These are phyloP conservation scores for Nesidiocoris tenuis DNA, from an alignment of 2,888 invertebrate genomes.

Conservation along the genomic window DNA sequence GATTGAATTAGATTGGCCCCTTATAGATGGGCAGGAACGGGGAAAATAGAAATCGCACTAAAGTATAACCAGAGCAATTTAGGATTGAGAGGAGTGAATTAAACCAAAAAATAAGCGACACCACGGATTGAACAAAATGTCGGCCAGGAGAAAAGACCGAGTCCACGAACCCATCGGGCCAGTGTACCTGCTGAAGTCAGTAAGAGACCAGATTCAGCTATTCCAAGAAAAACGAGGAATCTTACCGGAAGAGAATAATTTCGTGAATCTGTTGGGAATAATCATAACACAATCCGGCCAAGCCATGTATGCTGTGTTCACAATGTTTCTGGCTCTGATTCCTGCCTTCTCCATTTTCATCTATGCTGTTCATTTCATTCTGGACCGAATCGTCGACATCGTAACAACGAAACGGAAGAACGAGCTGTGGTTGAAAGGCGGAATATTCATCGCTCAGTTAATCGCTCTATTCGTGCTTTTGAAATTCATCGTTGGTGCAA, in stretches of 20 bases:
- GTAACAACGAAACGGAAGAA: constrained; percentile 41
- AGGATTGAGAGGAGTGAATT: too few species aligned
- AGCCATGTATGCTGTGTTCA: constrained; percentile 47
- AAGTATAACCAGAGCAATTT: too few species aligned
- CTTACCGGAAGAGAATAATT: constrained; percentile 47
- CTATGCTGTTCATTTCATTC: constrained; percentile 44
- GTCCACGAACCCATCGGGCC: constrained; percentile 44
- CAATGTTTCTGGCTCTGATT: constrained; percentile 47
- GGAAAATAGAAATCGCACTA: too few species aligned
- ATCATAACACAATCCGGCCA: constrained; percentile 46
- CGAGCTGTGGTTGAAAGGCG: constrained; percentile 44
- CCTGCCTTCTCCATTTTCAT: constrained; percentile 46
- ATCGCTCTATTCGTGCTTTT: constrained; percentile 42
- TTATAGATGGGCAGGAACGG: too few species aligned
- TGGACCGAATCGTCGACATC: constrained; percentile 46
- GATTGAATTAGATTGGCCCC: too few species aligned
- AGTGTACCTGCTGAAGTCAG: constrained; percentile 44
- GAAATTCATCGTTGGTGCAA: constrained; percentile 41
- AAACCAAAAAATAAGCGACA: too few species aligned
- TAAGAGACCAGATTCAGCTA: constrained; percentile 45
- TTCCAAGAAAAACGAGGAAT: constrained; percentile 47
- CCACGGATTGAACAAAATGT: too few species aligned
- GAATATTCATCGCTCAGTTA: constrained; percentile 41
- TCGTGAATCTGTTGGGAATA: constrained; percentile 46
- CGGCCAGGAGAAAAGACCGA: constrained; percentile 15